A percentile compares a stretch with the other conserved stretches of the same genome.
Conservation (phyloP, 64 coral and sea anemone genomes). For the Montipora cactus region DNA sequence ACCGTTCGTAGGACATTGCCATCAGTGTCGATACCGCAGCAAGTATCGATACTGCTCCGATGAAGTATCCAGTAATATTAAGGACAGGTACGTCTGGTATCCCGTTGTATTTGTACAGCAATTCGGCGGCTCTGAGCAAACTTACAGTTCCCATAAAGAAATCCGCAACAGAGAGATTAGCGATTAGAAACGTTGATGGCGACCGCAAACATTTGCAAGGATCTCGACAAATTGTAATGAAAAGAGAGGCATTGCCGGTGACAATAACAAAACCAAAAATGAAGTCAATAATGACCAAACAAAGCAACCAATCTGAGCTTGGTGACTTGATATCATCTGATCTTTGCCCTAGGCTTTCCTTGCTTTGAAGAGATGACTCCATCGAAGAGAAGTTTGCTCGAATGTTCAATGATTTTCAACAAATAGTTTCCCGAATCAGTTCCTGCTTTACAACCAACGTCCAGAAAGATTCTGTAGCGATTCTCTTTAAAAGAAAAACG, state of each 20-base stretch:
- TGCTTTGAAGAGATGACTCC: neutral
- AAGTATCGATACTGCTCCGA: conserved; percentile 35
- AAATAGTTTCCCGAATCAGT: neutral
- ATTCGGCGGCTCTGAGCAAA: conserved; percentile 2
- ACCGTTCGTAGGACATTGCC: conserved; percentile 50
- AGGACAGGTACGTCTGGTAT: neutral
- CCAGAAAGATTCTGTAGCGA: too few species aligned
- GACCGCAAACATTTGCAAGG: conserved; percentile 21
- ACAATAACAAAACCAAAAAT: neutral
- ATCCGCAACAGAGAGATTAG: conserved; percentile 39
- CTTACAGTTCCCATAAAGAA: conserved; percentile 42
- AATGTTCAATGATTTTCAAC: neutral
- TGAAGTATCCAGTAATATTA: neutral
- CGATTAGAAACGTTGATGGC: neutral
- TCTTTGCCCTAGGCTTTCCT: neutral
- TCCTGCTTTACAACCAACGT: neutral
- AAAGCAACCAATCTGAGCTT: neutral
- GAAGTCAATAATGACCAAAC: conserved; percentile 2
- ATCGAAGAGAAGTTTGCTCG: neutral
- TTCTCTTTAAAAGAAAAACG: too few species aligned
- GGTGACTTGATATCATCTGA: neutral
- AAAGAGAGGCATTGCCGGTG: neutral
- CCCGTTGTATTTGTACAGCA: neutral
- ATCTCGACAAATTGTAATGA: conserved; percentile 33
- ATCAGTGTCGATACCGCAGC: conserved; percentile 22